Conservation (phyloP, 2,113 vertebrate genomes). For the Oncorhynchus nerka region DNA sequence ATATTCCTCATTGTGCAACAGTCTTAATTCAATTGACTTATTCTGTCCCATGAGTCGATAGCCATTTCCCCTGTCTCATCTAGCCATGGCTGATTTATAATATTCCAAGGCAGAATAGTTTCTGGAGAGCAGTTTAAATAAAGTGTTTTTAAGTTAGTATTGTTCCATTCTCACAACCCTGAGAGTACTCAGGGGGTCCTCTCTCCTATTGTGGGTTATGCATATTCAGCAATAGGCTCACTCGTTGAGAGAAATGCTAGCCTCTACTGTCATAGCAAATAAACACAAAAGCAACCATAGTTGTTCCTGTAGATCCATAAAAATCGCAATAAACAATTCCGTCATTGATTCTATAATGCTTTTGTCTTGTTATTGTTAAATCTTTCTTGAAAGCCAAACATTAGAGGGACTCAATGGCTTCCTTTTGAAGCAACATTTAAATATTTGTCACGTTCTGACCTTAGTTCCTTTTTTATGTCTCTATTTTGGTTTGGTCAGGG, state of each 20-base stretch:
- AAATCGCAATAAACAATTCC: constrained; percentile 14
- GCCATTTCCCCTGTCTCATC: neutral
- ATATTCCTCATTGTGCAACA: neutral
- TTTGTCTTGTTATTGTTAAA: constrained; percentile 22
- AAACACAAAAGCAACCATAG: neutral
- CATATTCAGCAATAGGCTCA: neutral
- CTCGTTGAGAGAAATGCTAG: neutral
- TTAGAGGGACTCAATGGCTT: constrained; percentile 9
- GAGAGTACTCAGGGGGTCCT: neutral
- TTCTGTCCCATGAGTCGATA: neutral
- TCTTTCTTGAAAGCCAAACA: constrained; percentile 10
- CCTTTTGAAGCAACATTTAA: constrained; percentile 17
- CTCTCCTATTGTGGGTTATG: neutral
- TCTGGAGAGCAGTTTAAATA: neutral
- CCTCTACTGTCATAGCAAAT: neutral
- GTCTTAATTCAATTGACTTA: neutral
- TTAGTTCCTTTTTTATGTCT: too few relatives aligned
- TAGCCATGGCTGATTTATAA: neutral
- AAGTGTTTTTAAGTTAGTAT: constrained; percentile 1
- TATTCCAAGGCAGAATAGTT: neutral
- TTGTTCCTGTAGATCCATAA: neutral
- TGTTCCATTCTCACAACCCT: neutral
- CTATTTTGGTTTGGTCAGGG: too few relatives aligned
- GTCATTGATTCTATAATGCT: constrained; percentile 11
- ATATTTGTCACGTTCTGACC: neutral